phyloP scores from a whole-genome alignment of 2,113 vertebrate genomes.

The Aspidoscelis tigris region DNA sequence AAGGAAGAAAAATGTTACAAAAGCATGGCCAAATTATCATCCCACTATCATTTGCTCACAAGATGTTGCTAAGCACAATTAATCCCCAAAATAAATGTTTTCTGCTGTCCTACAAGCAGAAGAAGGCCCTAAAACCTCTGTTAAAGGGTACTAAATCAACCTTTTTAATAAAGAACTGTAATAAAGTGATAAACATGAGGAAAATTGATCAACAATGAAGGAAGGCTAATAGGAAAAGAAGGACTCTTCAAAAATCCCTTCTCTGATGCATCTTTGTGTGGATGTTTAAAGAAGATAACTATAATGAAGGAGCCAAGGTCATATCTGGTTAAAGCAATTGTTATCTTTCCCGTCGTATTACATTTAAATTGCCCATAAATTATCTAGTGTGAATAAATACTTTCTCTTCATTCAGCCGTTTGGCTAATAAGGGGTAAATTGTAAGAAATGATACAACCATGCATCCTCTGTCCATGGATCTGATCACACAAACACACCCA shows the following conservation, averaged over 20 bases:
- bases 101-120: background rate
- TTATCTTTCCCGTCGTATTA: background rate
- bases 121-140: background rate
- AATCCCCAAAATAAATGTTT: too few species aligned
- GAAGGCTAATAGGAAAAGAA: background rate
- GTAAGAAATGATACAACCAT: background rate
- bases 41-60: background rate
- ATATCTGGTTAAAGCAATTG: too few species aligned
- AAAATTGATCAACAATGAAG: background rate
- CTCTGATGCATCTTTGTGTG: background rate
- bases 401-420: background rate
- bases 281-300: background rate
- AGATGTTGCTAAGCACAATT: background rate
- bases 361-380: background rate
- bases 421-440: background rate
- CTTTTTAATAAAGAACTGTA: background rate
- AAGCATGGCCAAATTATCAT: conserved; percentile 10
- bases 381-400: background rate
- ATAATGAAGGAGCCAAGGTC: background rate
- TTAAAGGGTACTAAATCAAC: background rate
- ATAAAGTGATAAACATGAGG: background rate
- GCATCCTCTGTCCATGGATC: background rate
- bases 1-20: conserved; percentile 52
- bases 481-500: background rate
- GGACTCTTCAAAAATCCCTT: background rate